Base-by-base conservation (phyloP, 2,797 vertebrate species). In the Dipus sagitta region DNA sequence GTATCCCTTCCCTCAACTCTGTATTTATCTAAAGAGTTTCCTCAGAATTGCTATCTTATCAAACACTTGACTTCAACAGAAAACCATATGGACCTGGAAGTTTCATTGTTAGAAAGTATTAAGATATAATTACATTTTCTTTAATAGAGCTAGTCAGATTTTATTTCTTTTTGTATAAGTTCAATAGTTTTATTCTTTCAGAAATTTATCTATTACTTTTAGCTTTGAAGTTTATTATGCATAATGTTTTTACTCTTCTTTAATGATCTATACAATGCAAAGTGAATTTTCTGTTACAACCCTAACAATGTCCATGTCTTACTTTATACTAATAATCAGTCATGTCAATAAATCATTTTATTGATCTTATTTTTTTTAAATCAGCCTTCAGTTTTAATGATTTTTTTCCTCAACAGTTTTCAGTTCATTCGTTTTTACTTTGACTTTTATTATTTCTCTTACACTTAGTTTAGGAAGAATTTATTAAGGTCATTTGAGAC, bases 21-120 rank as follows among this genome's bases (percentile, higher is more conserved):
- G 47, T 90, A 87, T 68, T 79, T 26, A 86, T 52, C 42, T 89
- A 32, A 13, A 80, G 65, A 28, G 77, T 34, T 67, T 78, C 90
- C 47, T 52, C 47, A 93, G 52, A 88, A 72, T 62, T 91, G 28
- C 15, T 42, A 47, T 85, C 82, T 15, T 65, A 54, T 28, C n/a
- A 95, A 82, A 71, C 34, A 42, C 5, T 34, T 72, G 86, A 30
- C 30, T 77, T 62, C 38, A 83, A 9, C 54, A 92, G 78, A 38
- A 79, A 84, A 32, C 23, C 67, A 54, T 23, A 8, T 78, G 32
- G 60, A n/a, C 20, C n/a, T 38, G 26, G 54, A 70, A 23, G n/a
- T 90, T 80, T n/a, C 24, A 65, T 90, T 70, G 20, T 58, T 30
- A 13, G 20, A 71, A 92, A 76, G 28, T 64, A 79, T 70, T 87